Base-by-base conservation (phyloP, 2,797 vertebrate species). In the Diplodus sargus region DNA sequence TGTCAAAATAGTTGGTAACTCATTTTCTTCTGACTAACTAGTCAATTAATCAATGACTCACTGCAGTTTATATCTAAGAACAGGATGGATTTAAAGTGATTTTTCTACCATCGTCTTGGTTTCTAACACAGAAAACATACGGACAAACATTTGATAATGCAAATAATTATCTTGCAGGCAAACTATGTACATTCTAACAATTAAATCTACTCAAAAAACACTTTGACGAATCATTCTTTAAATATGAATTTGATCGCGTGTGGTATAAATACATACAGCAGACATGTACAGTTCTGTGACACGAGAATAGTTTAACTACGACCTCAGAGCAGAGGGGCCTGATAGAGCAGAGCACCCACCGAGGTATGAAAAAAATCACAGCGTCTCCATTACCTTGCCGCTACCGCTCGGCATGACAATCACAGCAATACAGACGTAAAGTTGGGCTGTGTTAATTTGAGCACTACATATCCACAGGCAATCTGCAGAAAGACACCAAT, bases 401-500 rank as follows among this genome's bases (percentile, higher is more conserved):
- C 87, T 70, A 47, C 80, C 60, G 58, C 85, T 60, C 89, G 83
- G 81, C 83, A 81, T 74, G 83, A 89, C 92, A 90, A 93, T 92
- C 94, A 90, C 87, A 88, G 90, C 82, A 66, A 70, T 10, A 87
- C 90, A 93, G 90, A 90, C 85, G 61, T 82, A 90, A 87, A 93
- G 84, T 90, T 87, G 61, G 80, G 88, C 90, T 86, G 85, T 85
- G 84, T 92, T 93, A 92, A 94, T 90, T 90, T 92, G 84, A 90
- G 90, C 90, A 85, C 87, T 84, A 89, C 89, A 88, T 92, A 93
- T 92, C 93, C 90, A 90, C 89, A 90, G 92, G 92, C 94, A 91
- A 92, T 93, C 92, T 92, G 87, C 88, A 90, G 90, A 91, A 91
- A 93, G 91, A 93, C 87, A 86, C 93, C 93, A 95, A 94, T 95